Percentiles rank a stretch among this genome's conserved stretches.
Evolutionary conservation across 1,140 invertebrate genomes (phyloP).

Genomic region (Ceratina australensis): DNA sequence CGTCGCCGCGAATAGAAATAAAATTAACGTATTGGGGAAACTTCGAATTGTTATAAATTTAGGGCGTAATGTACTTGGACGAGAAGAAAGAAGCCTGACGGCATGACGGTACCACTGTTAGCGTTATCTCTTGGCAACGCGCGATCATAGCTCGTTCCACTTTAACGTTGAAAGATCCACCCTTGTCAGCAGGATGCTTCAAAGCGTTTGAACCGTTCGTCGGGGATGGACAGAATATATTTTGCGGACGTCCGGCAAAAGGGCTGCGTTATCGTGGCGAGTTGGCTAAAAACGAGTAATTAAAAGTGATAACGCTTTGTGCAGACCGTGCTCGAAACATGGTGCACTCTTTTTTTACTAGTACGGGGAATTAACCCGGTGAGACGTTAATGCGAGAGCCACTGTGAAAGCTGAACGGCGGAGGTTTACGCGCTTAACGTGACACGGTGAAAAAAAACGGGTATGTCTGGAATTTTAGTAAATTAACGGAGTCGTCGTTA

Average conservation of each 20-base stretch:
- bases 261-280: slow-evolving; percentile 10
- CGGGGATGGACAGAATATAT: not conserved
- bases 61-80: too few relatives aligned
- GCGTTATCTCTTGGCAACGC: not conserved
- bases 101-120: not conserved
- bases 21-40: not conserved
- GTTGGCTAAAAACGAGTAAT: slow-evolving; percentile 22
- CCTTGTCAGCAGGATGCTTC: not conserved
- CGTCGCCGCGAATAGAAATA: not conserved
- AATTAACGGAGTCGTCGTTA: slow-evolving; percentile 13
- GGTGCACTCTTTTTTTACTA: slow-evolving; percentile 6
- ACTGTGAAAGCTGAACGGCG: not conserved
- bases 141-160: not conserved
- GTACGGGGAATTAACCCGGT: slow-evolving; percentile 11
- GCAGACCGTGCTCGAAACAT: slow-evolving; percentile 12
- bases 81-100: too few relatives aligned
- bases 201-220: not conserved
- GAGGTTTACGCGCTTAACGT: slow-evolving; percentile 2
- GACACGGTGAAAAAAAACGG: not conserved
- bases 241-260: slow-evolving; percentile 2
- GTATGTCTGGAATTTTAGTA: slow-evolving; percentile 20
- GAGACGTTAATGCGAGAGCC: slow-evolving; percentile 3
- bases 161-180: not conserved
- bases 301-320: slow-evolving; percentile 46
- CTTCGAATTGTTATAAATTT: not conserved